Conservation (phyloP, 2,113 vertebrate species). For the Perca flavescens region DNA sequence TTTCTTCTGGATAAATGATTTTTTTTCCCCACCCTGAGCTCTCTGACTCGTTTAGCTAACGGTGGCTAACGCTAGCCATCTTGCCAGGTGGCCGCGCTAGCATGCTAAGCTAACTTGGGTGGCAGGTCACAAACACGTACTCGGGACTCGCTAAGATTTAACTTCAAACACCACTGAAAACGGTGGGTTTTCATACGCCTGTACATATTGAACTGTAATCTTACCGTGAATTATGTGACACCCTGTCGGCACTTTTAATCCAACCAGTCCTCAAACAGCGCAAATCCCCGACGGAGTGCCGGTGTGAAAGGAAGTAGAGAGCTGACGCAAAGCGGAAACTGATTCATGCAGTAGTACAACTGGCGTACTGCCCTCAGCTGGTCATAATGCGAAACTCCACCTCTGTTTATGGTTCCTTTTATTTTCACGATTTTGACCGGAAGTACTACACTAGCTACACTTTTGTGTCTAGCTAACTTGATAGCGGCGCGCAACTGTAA, state of each 20-base stretch:
- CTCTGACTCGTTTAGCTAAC: background rate
- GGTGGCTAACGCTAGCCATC: conserved; percentile 34
- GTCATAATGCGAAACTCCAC: background rate
- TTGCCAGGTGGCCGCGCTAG: conserved; percentile 68
- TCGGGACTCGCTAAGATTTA: rapidly evolving
- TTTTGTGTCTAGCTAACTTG: background rate
- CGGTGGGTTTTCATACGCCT: rapidly evolving
- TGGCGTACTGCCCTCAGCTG: background rate
- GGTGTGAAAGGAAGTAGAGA: conserved; percentile 71
- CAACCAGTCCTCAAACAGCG: background rate
- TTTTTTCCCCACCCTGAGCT: too few species aligned
- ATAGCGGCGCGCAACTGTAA: background rate
- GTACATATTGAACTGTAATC: rapidly evolving
- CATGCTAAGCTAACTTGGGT: conserved; percentile 67
- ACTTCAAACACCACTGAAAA: background rate
- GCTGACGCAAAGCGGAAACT: conserved; percentile 30
- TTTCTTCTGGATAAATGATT: background rate
- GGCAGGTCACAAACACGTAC: rapidly evolving
- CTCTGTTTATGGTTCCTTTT: background rate
- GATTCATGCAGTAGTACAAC: conserved; percentile 17
- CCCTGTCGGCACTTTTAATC: background rate
- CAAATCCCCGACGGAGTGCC: conserved; percentile 15
- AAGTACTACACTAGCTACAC: background rate
- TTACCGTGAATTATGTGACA: conserved; percentile 43
- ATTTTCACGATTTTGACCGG: background rate